Evolutionary conservation across 2,113 vertebrate species (phyloP), one percentile per base, ranked within the genome.

Genomic region (Platysteira castanea): DNA sequence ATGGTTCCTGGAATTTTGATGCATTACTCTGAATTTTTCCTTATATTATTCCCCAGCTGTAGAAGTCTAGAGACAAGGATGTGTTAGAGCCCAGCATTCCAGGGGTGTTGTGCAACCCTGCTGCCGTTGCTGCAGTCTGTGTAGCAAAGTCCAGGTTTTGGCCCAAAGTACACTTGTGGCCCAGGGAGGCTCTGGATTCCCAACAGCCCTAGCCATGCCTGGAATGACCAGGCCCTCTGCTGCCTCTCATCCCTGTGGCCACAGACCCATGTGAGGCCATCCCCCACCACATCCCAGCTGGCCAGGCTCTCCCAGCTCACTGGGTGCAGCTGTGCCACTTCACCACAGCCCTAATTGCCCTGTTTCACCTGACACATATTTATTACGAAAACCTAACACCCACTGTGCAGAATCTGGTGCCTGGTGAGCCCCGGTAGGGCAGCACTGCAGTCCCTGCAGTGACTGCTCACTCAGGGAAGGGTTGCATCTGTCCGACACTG

Each of bases 181-280:
- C 33, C 31, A 17, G 27, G n/a, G 41, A 35, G 7, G 5, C 13
- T 39, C 60, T 0, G 0, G 33, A 35, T 18, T 30, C 8, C 8
- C 1, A 0, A 30, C 21, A 57, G 39, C 30, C 11, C 42, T 50
- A 42, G 73, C 10, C 26, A 23, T 54, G 20, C 22, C 26, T 3
- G 1, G 52, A 26, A 7, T 1, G 12, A 18, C 31, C 5, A 14
- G 7, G 30, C 10, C 31, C 1, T 0, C 47, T 49, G 52, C 56
- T 26, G 18, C 6, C 7, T 28, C 27, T 44, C 4, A 2, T 16
- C 18, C 30, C 15, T 2, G 0, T 35, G 70, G 20, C 46, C 30
- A 1, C 11, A 35, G 14, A 15, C 6, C 46, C 0, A 0, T 0
- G 4, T 11, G 30, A n/a, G 31, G 39, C 27, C 57, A 46, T 7